A percentile compares a stretch with the other conserved stretches of the same genome.
These are phyloP conservation scores for Garra rufa DNA, from an alignment of 2,113 vertebrate species.

Conservation along the genomic window DNA sequence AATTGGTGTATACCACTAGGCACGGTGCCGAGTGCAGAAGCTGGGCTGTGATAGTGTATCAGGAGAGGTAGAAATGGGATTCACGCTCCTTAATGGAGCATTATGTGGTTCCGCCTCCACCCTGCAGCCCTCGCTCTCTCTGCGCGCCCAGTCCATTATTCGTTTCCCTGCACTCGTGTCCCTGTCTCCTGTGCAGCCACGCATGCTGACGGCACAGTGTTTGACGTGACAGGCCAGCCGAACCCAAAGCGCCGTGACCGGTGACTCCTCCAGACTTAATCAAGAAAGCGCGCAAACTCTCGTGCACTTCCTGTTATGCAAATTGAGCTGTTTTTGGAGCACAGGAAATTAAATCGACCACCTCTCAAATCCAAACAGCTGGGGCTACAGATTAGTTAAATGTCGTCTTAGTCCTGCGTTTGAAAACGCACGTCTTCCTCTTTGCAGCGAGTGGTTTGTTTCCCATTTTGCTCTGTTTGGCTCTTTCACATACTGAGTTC, in stretches of 20 bases:
- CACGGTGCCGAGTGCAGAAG: background rate
- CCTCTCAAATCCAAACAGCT: constrained; percentile 54
- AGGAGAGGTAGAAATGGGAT: constrained; percentile 64
- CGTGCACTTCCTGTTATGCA: constrained; percentile 40
- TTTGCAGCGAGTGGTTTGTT: background rate
- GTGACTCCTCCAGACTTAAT: background rate
- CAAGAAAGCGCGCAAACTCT: background rate
- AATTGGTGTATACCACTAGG: background rate
- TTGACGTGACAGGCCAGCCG: background rate
- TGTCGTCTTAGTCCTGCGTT: constrained; percentile 9
- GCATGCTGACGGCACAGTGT: background rate
- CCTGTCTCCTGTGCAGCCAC: background rate
- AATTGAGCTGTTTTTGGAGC: constrained; percentile 48
- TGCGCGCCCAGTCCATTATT: background rate
- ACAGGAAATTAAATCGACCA: constrained; percentile 55
- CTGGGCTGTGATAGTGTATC: constrained; percentile 13
- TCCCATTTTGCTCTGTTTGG: background rate
- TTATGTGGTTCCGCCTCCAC: constrained; percentile 72
- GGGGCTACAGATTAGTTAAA: constrained; percentile 58
- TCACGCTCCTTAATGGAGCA: constrained; percentile 69
- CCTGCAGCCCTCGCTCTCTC: constrained; percentile 26
- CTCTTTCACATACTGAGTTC: constrained; percentile 6
- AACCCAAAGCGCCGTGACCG: background rate
- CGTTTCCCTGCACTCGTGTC: background rate
- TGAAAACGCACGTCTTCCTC: constrained; percentile 27